phyloP scores from a whole-genome alignment of 1,140 invertebrate species.

The Bombus haemorrhoidalis region DNA sequence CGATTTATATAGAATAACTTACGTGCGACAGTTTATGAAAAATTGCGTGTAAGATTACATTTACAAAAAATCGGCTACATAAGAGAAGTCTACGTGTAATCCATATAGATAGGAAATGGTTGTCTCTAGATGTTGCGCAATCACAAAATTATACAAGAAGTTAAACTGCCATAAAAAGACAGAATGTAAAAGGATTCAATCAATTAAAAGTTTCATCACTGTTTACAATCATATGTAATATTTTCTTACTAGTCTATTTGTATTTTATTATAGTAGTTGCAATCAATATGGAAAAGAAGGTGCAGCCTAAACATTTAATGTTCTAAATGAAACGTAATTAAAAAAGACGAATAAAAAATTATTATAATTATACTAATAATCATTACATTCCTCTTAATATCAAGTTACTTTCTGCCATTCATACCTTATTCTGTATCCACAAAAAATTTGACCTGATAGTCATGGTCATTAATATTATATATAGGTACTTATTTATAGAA shows the following conservation, averaged over 20 bases:
- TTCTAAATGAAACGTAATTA: not conserved
- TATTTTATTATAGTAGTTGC: not conserved
- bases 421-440: not conserved
- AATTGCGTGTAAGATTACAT: conserved; percentile 35
- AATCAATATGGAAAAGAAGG: not conserved
- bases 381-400: conserved; percentile 18
- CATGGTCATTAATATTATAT: conserved; percentile 30
- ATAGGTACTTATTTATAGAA: conserved; percentile 32
- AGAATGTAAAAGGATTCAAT: not conserved
- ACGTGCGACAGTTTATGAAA: conserved; percentile 50
- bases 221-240: not conserved
- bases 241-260: not conserved
- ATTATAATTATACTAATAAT: conserved; percentile 25
- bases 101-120: not conserved
- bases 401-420: conserved; percentile 10
- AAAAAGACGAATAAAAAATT: conserved; percentile 10
- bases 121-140: not conserved
- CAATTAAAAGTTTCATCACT: not conserved
- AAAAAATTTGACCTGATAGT: conserved; percentile 1
- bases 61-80: conserved; percentile 14
- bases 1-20: conserved; percentile 54
- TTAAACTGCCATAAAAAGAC: not conserved
- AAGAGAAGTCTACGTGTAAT: conserved; percentile 25
- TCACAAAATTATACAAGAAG: not conserved
- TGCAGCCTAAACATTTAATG: too few species aligned